Conservation (phyloP, 2,797 vertebrate species). For the Pelodytes ibericus region DNA sequence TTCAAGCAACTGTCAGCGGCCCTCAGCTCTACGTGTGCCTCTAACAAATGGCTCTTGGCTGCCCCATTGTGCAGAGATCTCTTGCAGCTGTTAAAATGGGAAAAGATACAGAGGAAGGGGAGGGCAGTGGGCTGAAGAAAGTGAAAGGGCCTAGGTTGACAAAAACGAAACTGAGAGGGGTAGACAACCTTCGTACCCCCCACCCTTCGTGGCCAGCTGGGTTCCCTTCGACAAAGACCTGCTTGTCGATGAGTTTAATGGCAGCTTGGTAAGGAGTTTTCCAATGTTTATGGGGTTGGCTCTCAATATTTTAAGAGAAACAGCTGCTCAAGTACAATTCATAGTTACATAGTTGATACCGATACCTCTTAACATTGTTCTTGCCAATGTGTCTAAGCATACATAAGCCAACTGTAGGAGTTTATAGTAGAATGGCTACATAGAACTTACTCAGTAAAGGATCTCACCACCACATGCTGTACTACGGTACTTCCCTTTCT, state of each 20-base stretch:
- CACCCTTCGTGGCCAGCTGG: slow-evolving; percentile 42
- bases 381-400: too few relatives aligned
- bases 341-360: neutral
- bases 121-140: neutral
- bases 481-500: too few relatives aligned
- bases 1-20: slow-evolving; percentile 52
- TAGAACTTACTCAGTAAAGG: too few relatives aligned
- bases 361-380: neutral
- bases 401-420: too few relatives aligned
- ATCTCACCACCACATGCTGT: too few relatives aligned
- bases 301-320: neutral
- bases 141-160: slow-evolving; percentile 38
- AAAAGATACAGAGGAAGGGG: slow-evolving; percentile 1
- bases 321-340: slow-evolving; percentile 31
- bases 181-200: slow-evolving; percentile 13
- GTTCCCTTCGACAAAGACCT: slow-evolving; percentile 38
- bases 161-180: slow-evolving; percentile 41
- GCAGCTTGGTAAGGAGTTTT: slow-evolving; percentile 26
- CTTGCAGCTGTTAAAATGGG: slow-evolving; percentile 70
- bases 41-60: slow-evolving; percentile 65
- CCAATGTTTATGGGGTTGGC: neutral
- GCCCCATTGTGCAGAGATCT: slow-evolving; percentile 48
- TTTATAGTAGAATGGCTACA: too few relatives aligned
- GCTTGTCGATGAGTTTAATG: slow-evolving; percentile 24
- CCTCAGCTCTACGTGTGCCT: slow-evolving; percentile 55